Evolutionary conservation across 2,113 vertebrate genomes (phyloP).

Genomic region (Brienomyrus longianalis): DNA sequence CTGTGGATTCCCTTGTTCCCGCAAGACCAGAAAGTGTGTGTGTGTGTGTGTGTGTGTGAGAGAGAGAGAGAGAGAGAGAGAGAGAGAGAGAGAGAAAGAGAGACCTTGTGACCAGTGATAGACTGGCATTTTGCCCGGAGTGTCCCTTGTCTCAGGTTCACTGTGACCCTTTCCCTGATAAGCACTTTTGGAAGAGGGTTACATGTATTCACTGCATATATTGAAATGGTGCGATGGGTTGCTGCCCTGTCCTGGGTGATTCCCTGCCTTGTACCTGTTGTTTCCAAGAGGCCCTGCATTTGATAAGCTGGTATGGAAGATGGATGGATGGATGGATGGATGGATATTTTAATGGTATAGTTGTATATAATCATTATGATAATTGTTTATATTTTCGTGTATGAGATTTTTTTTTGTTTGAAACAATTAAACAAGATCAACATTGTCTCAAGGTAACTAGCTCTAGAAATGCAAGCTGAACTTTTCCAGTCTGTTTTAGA

Average conservation of each 20-base stretch:
- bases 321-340: background rate
- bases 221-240: background rate
- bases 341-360: background rate
- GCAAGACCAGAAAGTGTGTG: background rate
- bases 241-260: background rate
- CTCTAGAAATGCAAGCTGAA: background rate
- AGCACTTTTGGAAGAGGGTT: background rate
- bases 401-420: background rate
- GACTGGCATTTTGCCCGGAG: background rate
- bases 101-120: background rate
- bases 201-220: background rate
- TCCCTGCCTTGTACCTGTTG: background rate
- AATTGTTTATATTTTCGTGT: background rate
- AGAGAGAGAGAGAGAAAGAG: background rate
- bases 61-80: too few relatives aligned
- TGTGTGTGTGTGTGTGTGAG: background rate
- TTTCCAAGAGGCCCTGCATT: background rate
- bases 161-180: background rate
- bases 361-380: background rate
- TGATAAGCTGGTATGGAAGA: background rate
- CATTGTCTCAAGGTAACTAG: background rate
- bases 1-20: background rate
- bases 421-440: background rate
- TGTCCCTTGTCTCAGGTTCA: background rate
- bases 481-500: background rate